A percentile compares a stretch with the other conserved stretches of the same genome.
Conservation (phyloP, 30 jellyfish, hydroid and myxozoan species). For the Hydractinia echinata region DNA sequence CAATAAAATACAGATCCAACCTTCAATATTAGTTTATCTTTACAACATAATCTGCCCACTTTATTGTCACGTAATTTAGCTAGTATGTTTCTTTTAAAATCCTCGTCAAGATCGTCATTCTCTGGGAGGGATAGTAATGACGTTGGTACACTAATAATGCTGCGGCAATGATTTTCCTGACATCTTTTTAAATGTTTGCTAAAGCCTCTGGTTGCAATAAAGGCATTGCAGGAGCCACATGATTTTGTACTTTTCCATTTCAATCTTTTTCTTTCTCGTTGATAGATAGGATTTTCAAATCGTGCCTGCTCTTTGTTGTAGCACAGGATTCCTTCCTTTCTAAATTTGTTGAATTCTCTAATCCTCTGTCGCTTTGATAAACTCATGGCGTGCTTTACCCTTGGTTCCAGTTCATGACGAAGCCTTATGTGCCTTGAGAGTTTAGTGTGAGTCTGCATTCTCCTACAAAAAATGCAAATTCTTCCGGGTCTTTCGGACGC, state of each 20-base stretch:
- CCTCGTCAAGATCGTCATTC: conserved; percentile 9
- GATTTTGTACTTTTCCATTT: neutral
- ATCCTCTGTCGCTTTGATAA: conserved; percentile 2
- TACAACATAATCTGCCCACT: conserved; percentile 17
- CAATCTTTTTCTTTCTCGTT: conserved; percentile 19
- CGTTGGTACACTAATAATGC: conserved; percentile 16
- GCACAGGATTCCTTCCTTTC: conserved; percentile 15
- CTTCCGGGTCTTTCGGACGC: conserved; percentile 14
- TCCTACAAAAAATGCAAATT: conserved; percentile 21
- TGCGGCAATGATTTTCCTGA: conserved; percentile 12
- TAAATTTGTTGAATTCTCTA: conserved; percentile 7
- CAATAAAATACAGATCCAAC: conserved; percentile 18
- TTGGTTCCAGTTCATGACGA: conserved; percentile 16
- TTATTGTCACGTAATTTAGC: conserved; percentile 7
- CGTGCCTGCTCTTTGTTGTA: conserved; percentile 9
- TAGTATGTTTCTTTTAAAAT: neutral
- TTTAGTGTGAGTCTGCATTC: neutral
- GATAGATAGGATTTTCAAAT: conserved; percentile 16
- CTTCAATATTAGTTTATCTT: neutral
- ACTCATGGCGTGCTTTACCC: conserved; percentile 8
- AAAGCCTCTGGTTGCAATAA: conserved; percentile 11
- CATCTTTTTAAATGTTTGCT: conserved; percentile 23
- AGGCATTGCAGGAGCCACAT: conserved; percentile 9
- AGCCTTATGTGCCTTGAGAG: conserved; percentile 18
- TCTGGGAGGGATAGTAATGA: conserved; percentile 1